Base-by-base conservation (phyloP, 2,113 vertebrate species). In the Aphyosemion australe region DNA sequence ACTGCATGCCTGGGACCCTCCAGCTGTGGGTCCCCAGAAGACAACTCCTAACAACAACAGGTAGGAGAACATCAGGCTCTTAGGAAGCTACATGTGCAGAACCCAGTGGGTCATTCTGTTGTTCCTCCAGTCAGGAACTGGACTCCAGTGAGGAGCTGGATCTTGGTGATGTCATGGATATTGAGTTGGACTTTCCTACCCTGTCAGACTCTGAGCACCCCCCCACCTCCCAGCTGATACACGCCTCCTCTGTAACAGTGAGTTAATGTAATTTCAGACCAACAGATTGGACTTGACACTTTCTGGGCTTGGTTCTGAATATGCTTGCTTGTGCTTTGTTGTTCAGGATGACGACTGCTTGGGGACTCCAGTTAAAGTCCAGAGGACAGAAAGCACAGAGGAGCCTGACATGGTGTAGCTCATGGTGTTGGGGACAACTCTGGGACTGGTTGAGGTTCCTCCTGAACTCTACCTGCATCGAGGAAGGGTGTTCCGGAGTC, bases 1-100 rank as follows among this genome's bases (percentile, higher is more conserved):
- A 0, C 72, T 99, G 57, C 97, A 99, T 21, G 93, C 93, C 0
- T 99, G 97, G 97, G 97, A 99, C 69, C 96, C 97, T 21, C 96
- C 93, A 8, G 56, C 92, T 0, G 63, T 93, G 48, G 92, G 89
- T 49, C 89, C 88, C 51, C 88, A 90, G 47, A 94, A 95, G 21
- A 87, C 88, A 67, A 90, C 93, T 39, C 81, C 93, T 4, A 19
- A 54, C 9, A 88, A 96, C 60, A 89, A 93, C 60, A 88, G 95
- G 97, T 99, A 92, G 56, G 84, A 32, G 39, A 34, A 45, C 1
- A 20, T 42, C 10, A 2, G 10, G 41, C 41, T 13, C 12, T 12
- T 2, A 42, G 41, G 41, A 13, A 4, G 1, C 9, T 12, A 11
- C 8, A 4, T 19, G n/a, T 48, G n/a, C n/a, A 11, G 41, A 2